Conservation (phyloP, 2,797 vertebrate genomes). For the Macrochelys suwanniensis region DNA sequence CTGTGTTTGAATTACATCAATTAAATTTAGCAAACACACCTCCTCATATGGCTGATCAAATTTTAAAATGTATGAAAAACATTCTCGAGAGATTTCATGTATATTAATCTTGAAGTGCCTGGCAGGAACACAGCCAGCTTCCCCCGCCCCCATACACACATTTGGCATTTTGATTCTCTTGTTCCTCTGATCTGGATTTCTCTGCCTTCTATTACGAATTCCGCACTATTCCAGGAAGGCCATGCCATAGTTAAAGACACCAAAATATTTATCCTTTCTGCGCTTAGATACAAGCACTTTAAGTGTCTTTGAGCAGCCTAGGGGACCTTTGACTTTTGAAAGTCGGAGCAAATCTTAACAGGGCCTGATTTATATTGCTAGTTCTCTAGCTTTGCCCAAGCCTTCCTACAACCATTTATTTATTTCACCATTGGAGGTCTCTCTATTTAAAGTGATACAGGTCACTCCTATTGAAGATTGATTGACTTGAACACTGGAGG, state of each 20-base stretch:
- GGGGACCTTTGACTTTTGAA: neutral
- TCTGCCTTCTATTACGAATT: neutral
- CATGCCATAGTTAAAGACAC: neutral
- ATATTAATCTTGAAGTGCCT: neutral
- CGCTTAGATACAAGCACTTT: neutral
- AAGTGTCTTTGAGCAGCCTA: neutral
- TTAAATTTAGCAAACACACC: neutral
- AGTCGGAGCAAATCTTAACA: neutral
- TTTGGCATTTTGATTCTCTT: neutral
- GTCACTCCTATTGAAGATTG: neutral
- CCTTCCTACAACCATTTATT: neutral
- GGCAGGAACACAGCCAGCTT: neutral
- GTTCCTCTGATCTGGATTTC: neutral
- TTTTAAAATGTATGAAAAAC: fast-evolving
- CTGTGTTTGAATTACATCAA: neutral
- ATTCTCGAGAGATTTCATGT: fast-evolving
- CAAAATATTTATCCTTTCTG: neutral
- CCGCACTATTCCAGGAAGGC: neutral
- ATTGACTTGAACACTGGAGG: neutral
- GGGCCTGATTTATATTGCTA: neutral
- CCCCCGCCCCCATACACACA: neutral
- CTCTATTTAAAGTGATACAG: constrained; percentile 14
- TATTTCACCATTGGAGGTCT: fast-evolving
- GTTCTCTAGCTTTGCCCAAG: neutral
- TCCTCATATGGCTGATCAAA: neutral